phyloP scores from a whole-genome alignment of 37 sponge, comb jelly and placozoan species.

The Halichondria panicea region DNA sequence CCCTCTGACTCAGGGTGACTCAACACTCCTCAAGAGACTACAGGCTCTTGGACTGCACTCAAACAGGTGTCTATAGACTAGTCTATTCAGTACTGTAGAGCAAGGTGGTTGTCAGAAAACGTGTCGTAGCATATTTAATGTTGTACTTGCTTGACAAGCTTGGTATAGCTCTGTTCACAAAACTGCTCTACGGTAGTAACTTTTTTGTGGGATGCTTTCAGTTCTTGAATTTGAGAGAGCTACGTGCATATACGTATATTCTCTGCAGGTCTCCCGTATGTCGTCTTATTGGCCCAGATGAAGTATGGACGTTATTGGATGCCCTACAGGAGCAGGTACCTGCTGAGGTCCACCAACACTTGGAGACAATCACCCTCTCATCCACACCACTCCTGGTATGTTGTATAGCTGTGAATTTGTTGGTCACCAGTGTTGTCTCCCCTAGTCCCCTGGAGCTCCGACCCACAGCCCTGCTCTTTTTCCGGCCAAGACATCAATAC shows the following conservation, averaged over 20 bases:
- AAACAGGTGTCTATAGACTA: constrained; percentile 72
- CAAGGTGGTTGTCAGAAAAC: too few relatives aligned
- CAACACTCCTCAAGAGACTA: constrained; percentile 53
- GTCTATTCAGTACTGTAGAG: too few relatives aligned
- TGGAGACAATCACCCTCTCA: constrained; percentile 45
- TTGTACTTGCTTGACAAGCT: too few relatives aligned
- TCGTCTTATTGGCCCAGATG: constrained; percentile 53
- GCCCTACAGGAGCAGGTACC: constrained; percentile 67
- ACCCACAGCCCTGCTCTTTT: constrained; percentile 1
- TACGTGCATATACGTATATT: too few relatives aligned
- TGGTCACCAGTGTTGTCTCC: background rate
- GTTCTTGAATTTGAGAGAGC: background rate
- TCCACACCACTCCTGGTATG: constrained; percentile 45
- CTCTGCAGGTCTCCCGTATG: constrained; percentile 64
- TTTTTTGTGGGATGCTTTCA: background rate
- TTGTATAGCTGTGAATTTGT: background rate
- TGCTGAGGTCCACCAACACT: constrained; percentile 68
- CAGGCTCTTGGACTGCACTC: constrained; percentile 70
- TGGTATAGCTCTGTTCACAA: too few relatives aligned
- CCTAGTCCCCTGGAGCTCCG: background rate
- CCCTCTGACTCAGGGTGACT: constrained; percentile 38
- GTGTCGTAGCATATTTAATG: too few relatives aligned
- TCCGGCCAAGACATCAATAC: background rate
- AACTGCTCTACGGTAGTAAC: too few relatives aligned
- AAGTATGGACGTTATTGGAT: constrained; percentile 66